These are phyloP conservation scores for Litoditis marina DNA, from an alignment of 2,888 invertebrate species.

Conservation along the genomic window DNA sequence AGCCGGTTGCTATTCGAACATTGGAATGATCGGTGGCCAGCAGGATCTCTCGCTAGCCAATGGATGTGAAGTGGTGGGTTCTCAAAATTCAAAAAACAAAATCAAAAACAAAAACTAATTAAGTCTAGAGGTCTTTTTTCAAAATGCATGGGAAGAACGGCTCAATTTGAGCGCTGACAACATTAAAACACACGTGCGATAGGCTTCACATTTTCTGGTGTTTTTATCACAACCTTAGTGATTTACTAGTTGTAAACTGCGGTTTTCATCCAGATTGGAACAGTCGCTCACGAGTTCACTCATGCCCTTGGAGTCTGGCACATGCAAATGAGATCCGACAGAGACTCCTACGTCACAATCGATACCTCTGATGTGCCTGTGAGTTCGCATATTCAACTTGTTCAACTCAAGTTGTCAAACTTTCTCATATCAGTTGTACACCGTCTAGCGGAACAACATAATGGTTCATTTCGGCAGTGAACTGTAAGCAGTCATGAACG, in stretches of 20 bases:
- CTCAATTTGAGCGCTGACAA: too few species aligned
- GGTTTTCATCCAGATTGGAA: conserved; percentile 31
- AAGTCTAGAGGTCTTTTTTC: too few species aligned
- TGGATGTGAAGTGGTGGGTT: conserved; percentile 27
- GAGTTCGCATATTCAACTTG: too few species aligned
- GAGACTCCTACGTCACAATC: conserved; percentile 30
- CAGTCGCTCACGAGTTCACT: conserved; percentile 33
- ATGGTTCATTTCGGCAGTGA: not conserved
- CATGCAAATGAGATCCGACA: conserved; percentile 36
- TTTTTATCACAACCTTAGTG: too few species aligned
- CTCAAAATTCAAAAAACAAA: not conserved
- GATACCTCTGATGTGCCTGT: conserved; percentile 27
- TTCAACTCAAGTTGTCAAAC: too few species aligned
- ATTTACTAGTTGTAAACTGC: too few species aligned
- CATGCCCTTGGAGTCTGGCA: conserved; percentile 34
- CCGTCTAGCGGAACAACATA: too few species aligned
- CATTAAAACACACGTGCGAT: too few species aligned
- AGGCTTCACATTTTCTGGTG: too few species aligned
- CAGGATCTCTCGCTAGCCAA: conserved; percentile 32
- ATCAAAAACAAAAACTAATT: not conserved
- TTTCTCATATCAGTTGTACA: too few species aligned
- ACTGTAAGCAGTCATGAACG: too few species aligned
- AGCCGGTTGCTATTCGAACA: conserved; percentile 30
- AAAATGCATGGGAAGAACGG: too few species aligned
- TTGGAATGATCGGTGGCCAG: conserved; percentile 33